Percentiles rank a stretch among this genome's conserved stretches.
phyloP scores from a whole-genome alignment of 1,140 invertebrate genomes.

The Copidosoma floridanum region DNA sequence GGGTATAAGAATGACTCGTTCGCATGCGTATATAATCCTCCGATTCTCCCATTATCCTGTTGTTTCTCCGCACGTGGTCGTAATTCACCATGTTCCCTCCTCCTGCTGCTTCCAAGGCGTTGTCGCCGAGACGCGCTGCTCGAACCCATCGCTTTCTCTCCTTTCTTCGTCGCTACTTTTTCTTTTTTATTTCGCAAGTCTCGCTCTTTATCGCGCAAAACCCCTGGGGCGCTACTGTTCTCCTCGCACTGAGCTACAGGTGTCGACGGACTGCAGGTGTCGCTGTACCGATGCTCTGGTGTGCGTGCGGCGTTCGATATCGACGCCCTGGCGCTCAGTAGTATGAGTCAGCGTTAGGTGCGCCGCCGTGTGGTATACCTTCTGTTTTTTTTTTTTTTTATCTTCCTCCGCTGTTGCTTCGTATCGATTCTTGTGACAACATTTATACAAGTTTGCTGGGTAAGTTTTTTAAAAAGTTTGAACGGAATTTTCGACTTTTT shows the following conservation, averaged over 20 bases:
- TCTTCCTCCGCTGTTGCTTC: not conserved
- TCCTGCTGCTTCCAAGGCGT: not conserved
- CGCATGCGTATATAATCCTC: constrained; percentile 40
- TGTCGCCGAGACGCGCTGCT: not conserved
- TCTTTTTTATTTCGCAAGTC: constrained; percentile 4
- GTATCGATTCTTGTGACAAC: too few species aligned
- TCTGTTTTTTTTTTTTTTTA: not conserved
- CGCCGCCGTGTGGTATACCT: not conserved
- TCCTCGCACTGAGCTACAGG: too few species aligned
- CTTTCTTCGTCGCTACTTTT: constrained; percentile 26
- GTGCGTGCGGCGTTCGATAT: not conserved
- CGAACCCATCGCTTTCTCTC: not conserved
- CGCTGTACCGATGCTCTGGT: constrained; percentile 11
- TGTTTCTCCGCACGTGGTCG: constrained; percentile 41
- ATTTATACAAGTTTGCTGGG: too few species aligned
- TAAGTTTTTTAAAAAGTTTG: too few species aligned
- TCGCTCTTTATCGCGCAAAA: constrained; percentile 7
- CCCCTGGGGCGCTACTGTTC: constrained; percentile 24
- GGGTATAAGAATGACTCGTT: constrained; percentile 36
- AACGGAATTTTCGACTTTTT: too few species aligned
- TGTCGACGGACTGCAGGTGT: constrained; percentile 51
- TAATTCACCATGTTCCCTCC: constrained; percentile 46
- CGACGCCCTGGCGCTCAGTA: not conserved
- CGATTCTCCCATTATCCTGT: constrained; percentile 48
- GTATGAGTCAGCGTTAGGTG: constrained; percentile 1